Conservation (phyloP, 2,113 vertebrate genomes). For the Rhinichthys klamathensis region DNA sequence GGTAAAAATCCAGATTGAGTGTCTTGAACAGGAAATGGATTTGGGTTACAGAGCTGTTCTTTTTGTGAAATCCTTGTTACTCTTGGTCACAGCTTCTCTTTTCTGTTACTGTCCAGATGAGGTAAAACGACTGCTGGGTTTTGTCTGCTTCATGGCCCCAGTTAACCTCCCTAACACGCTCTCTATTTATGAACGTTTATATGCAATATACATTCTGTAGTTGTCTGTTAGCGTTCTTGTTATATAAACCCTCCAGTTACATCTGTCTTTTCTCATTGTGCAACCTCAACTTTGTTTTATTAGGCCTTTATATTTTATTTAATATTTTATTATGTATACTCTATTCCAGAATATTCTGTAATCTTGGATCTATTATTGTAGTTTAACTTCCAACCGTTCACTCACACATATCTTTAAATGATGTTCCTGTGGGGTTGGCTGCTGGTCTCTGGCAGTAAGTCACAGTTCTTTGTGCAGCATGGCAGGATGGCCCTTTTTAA, state of each 20-base stretch:
- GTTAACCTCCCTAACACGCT: not conserved
- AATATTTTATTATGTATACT: not conserved
- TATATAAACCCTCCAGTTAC: not conserved
- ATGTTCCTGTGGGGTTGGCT: constrained; percentile 24
- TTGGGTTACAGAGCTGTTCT: constrained; percentile 9
- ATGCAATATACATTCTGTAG: constrained; percentile 3
- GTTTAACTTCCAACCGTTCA: not conserved
- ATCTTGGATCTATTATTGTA: constrained; percentile 22
- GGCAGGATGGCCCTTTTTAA: constrained; percentile 11
- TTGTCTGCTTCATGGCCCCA: constrained; percentile 3
- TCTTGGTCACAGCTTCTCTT: constrained; percentile 40
- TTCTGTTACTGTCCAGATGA: constrained; percentile 42
- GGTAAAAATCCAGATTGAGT: not conserved
- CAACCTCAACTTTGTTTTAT: not conserved
- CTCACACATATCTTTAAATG: constrained; percentile 27
- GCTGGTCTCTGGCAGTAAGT: constrained; percentile 17
- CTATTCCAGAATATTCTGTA: constrained; percentile 19
- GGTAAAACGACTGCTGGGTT: constrained; percentile 8
- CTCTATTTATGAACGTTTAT: constrained; percentile 1
- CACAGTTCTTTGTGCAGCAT: constrained; percentile 22
- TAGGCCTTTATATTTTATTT: constrained; percentile 4
- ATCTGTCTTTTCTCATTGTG: constrained; percentile 10
- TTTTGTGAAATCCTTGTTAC: constrained; percentile 38
- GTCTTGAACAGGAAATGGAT: constrained; percentile 26
- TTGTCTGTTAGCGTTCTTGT: not conserved